Evolutionary conservation across 1,140 invertebrate species (phyloP).

Genomic region (Metaphire vulgaris): DNA sequence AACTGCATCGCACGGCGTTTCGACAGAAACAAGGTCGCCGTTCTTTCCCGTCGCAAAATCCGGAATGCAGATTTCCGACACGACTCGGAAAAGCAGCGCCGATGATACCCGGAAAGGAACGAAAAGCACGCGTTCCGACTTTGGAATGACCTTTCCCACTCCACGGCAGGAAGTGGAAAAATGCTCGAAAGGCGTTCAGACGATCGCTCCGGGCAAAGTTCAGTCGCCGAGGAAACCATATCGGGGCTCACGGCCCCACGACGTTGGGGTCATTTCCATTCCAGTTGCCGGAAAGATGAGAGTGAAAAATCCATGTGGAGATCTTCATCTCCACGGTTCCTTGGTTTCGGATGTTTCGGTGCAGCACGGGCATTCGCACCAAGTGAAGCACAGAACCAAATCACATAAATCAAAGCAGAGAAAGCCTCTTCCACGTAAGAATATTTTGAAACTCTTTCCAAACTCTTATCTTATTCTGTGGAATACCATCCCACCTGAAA

Average conservation of each 20-base stretch:
- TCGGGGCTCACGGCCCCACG: not conserved
- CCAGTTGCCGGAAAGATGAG: not conserved
- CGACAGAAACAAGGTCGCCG: not conserved
- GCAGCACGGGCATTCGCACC: not conserved
- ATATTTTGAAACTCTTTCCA: too few species aligned
- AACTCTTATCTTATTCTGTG: too few species aligned
- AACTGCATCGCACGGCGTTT: not conserved
- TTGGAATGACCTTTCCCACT: not conserved
- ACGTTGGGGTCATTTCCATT: not conserved
- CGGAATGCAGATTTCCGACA: not conserved
- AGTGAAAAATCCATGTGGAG: not conserved
- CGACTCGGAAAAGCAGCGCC: not conserved
- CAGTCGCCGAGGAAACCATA: not conserved
- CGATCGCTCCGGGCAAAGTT: not conserved
- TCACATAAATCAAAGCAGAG: not conserved
- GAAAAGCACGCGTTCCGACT: not conserved
- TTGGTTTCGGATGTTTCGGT: not conserved
- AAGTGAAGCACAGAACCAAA: not conserved
- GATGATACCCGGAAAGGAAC: not conserved
- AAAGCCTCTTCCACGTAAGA: not conserved
- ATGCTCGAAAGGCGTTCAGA: not conserved
- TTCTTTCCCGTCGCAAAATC: not conserved
- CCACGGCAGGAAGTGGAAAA: not conserved
- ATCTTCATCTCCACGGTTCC: not conserved
- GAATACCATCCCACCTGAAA: too few species aligned